A percentile compares a stretch with the other conserved stretches of the same genome.
These are phyloP conservation scores for Barnardius zonarius DNA, from an alignment of 2,113 vertebrate genomes.

Conservation along the genomic window DNA sequence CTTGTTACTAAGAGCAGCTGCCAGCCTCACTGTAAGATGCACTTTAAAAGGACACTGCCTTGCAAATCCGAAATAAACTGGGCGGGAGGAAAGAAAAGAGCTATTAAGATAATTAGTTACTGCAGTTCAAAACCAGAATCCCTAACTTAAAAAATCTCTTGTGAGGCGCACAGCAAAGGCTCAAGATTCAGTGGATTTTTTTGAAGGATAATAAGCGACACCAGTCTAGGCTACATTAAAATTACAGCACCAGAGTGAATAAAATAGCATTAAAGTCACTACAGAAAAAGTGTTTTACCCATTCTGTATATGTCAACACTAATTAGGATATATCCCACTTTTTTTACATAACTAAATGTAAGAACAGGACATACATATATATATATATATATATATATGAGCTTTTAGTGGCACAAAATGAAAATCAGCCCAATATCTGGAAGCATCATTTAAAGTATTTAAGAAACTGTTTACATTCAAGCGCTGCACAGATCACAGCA, in stretches of 20 bases:
- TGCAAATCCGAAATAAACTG: not conserved
- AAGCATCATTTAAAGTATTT: not conserved
- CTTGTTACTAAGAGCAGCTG: not conserved
- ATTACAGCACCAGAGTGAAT: not conserved
- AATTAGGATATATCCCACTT: not conserved
- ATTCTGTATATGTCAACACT: not conserved
- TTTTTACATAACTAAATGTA: not conserved
- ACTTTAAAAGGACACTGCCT: not conserved
- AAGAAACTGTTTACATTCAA: not conserved
- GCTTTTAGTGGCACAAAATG: not conserved
- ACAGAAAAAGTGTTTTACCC: not conserved
- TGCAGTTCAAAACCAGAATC: not conserved
- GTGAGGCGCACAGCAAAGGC: not conserved
- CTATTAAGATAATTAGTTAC: not conserved
- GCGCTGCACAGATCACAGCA: not conserved
- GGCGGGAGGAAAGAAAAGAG: accelerated
- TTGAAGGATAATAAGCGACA: accelerated
- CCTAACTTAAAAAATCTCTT: not conserved
- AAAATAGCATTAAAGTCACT: not conserved
- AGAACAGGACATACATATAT: not conserved
- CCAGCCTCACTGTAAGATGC: not conserved
- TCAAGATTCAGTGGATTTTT: not conserved
- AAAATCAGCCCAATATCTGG: not conserved
- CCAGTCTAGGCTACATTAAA: not conserved
- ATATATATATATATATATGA: not conserved